Percentiles rank a stretch among this genome's conserved stretches.
phyloP scores from a whole-genome alignment of 2,797 vertebrate species.

The Poeciliopsis gracilis region DNA sequence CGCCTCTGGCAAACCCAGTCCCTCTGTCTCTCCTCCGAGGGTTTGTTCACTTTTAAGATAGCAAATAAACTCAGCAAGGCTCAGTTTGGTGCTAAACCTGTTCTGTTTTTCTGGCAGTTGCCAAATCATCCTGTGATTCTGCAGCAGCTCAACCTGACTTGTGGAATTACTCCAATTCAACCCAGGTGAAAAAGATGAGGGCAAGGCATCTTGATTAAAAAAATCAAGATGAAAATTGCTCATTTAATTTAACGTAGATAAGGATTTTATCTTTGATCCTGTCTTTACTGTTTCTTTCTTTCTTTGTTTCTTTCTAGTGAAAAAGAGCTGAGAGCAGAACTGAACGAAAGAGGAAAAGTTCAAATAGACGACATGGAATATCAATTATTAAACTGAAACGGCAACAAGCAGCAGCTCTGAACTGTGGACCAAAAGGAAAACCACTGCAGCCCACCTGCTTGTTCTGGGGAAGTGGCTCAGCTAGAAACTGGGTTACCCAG shows the following conservation, averaged over 20 bases:
- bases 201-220: neutral
- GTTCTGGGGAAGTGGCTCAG: slow-evolving; percentile 11
- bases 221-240: neutral
- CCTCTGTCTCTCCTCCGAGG: slow-evolving; percentile 83
- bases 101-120: slow-evolving; percentile 78
- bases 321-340: slow-evolving; percentile 86
- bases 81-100: neutral
- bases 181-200: slow-evolving; percentile 81
- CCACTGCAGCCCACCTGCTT: slow-evolving; percentile 13
- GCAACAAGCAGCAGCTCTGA: slow-evolving; percentile 20
- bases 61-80: neutral
- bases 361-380: slow-evolving; percentile 54
- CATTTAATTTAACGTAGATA: neutral
- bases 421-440: slow-evolving; percentile 5
- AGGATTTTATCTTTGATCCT: slow-evolving; percentile 7
- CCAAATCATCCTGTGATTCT: slow-evolving; percentile 86
- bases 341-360: slow-evolving; percentile 75
- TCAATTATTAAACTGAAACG: slow-evolving; percentile 48
- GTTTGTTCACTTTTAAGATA: slow-evolving; percentile 28
- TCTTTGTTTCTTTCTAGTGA: slow-evolving; percentile 75
- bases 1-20: slow-evolving; percentile 85
- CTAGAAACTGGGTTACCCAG: neutral
- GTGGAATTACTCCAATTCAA: slow-evolving; percentile 90
- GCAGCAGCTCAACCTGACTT: slow-evolving; percentile 93
- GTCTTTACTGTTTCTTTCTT: neutral